A percentile compares a stretch with the other conserved stretches of the same genome.
phyloP scores from a whole-genome alignment of 2,888 invertebrate species.

The Endotricha flammealis region DNA sequence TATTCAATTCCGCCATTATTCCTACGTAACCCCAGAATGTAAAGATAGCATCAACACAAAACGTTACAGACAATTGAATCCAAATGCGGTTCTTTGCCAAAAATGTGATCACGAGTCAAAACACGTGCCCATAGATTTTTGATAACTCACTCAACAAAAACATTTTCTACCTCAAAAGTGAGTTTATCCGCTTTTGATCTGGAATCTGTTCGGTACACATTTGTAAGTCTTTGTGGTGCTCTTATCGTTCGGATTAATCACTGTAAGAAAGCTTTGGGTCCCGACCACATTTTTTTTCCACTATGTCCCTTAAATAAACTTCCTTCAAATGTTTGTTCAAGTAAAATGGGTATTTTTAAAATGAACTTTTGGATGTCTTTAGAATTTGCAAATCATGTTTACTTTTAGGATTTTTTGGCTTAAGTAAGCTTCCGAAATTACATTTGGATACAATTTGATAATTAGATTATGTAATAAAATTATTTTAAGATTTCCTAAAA shows the following conservation, averaged over 20 bases:
- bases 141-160: conserved; percentile 54
- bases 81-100: conserved; percentile 38
- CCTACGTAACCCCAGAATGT: conserved; percentile 41
- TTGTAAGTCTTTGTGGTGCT: conserved; percentile 57
- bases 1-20: conserved; percentile 18
- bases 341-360: conserved; percentile 25
- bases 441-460: too few species aligned
- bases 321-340: conserved; percentile 37
- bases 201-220: conserved; percentile 73
- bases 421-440: too few species aligned
- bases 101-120: conserved; percentile 59
- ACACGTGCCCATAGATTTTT: conserved; percentile 65
- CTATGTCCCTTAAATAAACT: conserved; percentile 43
- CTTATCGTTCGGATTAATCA: conserved; percentile 68
- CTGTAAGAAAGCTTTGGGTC: conserved; percentile 53
- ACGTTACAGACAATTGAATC: conserved; percentile 50
- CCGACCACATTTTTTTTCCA: conserved; percentile 49
- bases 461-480: too few species aligned
- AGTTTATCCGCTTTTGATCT: conserved; percentile 71
- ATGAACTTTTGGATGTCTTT: not conserved
- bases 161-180: conserved; percentile 58
- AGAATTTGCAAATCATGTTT: conserved; percentile 7
- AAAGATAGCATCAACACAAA: conserved; percentile 38
- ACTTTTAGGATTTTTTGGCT: too few species aligned
- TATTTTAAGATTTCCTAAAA: too few species aligned